A percentile compares a stretch with the other conserved stretches of the same genome.
phyloP scores from a whole-genome alignment of 2,113 vertebrate species.

The Amphiprion percula region DNA sequence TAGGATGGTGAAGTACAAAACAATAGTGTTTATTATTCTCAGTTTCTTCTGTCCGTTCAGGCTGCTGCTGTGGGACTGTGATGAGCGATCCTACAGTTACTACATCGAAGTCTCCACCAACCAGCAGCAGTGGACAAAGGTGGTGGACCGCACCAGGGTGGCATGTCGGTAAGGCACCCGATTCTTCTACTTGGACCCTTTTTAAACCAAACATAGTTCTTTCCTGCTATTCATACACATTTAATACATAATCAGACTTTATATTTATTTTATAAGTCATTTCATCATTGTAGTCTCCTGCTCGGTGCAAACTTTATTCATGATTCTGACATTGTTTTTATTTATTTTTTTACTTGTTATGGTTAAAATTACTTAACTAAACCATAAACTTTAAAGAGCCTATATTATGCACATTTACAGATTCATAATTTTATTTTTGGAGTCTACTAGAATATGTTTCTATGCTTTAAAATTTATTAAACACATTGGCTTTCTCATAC shows the following conservation, averaged over 20 bases:
- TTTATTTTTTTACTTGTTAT: neutral
- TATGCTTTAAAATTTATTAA: too few species aligned
- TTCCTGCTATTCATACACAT: neutral
- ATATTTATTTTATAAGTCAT: too few species aligned
- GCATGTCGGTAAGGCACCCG: conserved; percentile 90
- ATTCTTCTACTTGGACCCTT: neutral
- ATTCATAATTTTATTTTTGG: too few species aligned
- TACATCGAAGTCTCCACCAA: conserved; percentile 95
- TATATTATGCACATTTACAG: too few species aligned
- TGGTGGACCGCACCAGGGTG: conserved; percentile 92
- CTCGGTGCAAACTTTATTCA: neutral
- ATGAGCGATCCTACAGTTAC: conserved; percentile 97
- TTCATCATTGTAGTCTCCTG: too few species aligned
- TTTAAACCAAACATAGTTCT: too few species aligned
- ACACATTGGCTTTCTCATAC: too few species aligned
- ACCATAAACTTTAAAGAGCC: neutral
- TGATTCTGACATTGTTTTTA: neutral
- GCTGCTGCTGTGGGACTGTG: conserved; percentile 97
- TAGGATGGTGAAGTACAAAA: too few species aligned
- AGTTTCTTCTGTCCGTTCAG: conserved; percentile 72
- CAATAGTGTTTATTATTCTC: neutral
- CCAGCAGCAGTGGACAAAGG: conserved; percentile 96
- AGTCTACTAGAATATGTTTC: too few species aligned
- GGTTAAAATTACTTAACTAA: neutral
- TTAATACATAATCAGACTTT: too few species aligned